Conservation (phyloP, 2,888 invertebrate genomes). For the Zygogramma bicolorata region DNA sequence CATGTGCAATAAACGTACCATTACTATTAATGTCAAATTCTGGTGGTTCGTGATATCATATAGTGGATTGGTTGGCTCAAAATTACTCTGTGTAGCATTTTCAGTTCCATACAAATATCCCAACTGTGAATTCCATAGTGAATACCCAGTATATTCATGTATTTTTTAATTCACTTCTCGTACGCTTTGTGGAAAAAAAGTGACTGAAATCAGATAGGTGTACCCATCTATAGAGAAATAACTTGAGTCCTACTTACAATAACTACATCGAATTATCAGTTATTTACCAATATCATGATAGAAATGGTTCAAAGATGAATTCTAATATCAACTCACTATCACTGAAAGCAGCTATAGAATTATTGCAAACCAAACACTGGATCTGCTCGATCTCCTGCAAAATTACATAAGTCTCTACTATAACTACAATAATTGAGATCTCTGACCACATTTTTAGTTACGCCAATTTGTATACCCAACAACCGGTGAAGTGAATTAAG, state of each 20-base stretch:
- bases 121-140: too few relatives aligned
- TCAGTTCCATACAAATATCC: too few relatives aligned
- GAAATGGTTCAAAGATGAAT: neutral
- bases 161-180: too few relatives aligned
- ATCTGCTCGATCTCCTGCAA: constrained; percentile 17
- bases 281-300: neutral
- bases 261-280: neutral
- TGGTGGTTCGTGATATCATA: too few relatives aligned
- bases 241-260: neutral
- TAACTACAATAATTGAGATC: constrained; percentile 32
- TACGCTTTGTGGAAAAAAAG: too few relatives aligned
- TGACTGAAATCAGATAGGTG: too few relatives aligned
- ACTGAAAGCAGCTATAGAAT: neutral
- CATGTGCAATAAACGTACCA: too few relatives aligned
- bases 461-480: constrained; percentile 41
- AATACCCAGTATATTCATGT: too few relatives aligned
- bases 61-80: too few relatives aligned
- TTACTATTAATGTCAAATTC: too few relatives aligned
- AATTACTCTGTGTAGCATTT: too few relatives aligned
- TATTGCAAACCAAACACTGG: neutral
- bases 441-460: constrained; percentile 40
- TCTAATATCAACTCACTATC: neutral
- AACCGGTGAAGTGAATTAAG: constrained; percentile 32
- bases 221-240: too few relatives aligned
- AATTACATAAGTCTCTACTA: constrained; percentile 17